Percentiles rank a stretch among this genome's conserved stretches.
Evolutionary conservation across 1,140 invertebrate genomes (phyloP).

Genomic region (Parapsyche elsis): DNA sequence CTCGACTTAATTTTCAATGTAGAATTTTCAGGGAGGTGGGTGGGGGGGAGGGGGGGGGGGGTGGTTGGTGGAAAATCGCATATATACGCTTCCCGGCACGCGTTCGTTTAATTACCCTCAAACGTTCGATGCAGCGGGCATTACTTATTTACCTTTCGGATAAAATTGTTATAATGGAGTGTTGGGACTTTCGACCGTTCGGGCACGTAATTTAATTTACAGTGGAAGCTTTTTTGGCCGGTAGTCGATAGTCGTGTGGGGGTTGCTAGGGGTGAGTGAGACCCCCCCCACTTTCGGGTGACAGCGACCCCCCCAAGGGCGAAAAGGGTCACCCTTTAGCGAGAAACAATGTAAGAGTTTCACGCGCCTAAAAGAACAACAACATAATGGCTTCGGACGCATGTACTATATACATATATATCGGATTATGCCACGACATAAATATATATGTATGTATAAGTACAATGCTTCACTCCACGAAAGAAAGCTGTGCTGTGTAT

Average conservation of each 20-base stretch:
- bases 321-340: background rate
- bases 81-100: too few species aligned
- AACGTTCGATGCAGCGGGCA: too few species aligned
- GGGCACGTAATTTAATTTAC: conserved; percentile 42
- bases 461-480: too few species aligned
- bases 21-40: background rate
- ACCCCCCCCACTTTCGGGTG: conserved; percentile 5
- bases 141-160: too few species aligned
- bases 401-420: background rate
- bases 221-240: conserved; percentile 25
- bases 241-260: background rate
- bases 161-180: background rate
- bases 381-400: conserved; percentile 6
- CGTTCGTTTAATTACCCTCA: too few species aligned
- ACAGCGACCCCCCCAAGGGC: conserved; percentile 20
- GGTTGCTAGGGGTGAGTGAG: conserved; percentile 9
- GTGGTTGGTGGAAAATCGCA: too few species aligned
- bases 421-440: background rate
- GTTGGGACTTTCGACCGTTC: background rate
- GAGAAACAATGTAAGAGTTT: conserved; percentile 33
- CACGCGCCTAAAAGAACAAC: conserved; percentile 22
- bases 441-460: too few species aligned
- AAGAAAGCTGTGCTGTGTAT: too few species aligned
- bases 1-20: conserved; percentile 25
- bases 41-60: too few species aligned